Percentiles rank a stretch among this genome's conserved stretches.
phyloP scores from a whole-genome alignment of 2,113 vertebrate species.

The Gila orcuttii region DNA sequence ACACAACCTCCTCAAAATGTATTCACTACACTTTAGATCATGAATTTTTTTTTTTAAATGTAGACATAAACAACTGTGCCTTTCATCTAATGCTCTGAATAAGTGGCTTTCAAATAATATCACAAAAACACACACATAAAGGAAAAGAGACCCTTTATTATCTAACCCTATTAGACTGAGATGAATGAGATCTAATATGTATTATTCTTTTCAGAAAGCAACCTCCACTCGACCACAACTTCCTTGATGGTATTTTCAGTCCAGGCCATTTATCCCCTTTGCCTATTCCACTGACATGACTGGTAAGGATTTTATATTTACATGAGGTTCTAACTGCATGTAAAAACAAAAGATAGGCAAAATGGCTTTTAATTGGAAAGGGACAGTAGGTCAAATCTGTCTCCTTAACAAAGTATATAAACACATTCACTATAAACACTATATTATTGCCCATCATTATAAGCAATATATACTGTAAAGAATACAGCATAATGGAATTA shows the following conservation, averaged over 20 bases:
- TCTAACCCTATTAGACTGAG: slow-evolving; percentile 45
- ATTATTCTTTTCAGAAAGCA: slow-evolving; percentile 47
- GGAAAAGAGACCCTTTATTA: slow-evolving; percentile 35
- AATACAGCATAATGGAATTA: neutral
- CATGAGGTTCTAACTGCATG: neutral
- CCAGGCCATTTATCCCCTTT: neutral
- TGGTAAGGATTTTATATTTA: neutral
- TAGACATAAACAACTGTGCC: neutral
- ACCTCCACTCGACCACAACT: neutral
- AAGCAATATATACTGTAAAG: no score
- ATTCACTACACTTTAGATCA: neutral
- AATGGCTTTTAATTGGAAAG: slow-evolving; percentile 11
- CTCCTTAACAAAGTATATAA: neutral
- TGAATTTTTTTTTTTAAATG: neutral
- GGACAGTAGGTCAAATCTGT: slow-evolving; percentile 9
- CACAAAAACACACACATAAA: neutral
- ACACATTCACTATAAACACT: slow-evolving; percentile 11
- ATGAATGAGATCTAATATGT: slow-evolving; percentile 55
- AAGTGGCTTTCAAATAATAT: slow-evolving; percentile 13
- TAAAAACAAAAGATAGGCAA: slow-evolving; percentile 29
- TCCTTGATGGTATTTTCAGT: slow-evolving; percentile 14
- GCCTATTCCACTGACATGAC: neutral
- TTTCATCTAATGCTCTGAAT: slow-evolving; percentile 7
- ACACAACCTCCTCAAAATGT: neutral
- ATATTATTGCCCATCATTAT: neutral